Percentiles rank a stretch among this genome's conserved stretches.
phyloP scores from a whole-genome alignment of 2,888 invertebrate species.

The Tuberolachnus salignus region DNA sequence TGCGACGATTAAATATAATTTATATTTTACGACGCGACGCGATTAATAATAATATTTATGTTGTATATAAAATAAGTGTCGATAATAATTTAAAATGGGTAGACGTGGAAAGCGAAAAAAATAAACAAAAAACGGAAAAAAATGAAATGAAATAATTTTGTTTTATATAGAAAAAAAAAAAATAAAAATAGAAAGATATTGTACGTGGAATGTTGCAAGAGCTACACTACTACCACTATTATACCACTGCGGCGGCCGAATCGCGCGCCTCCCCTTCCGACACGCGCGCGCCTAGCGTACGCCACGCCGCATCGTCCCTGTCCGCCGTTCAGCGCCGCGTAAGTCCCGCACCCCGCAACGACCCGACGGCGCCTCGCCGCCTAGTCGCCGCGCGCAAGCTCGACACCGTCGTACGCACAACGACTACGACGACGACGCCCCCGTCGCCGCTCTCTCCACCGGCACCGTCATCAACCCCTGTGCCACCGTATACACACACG shows the following conservation, averaged over 20 bases:
- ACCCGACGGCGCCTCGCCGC: neutral
- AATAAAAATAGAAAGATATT: slow-evolving; percentile 50
- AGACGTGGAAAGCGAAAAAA: slow-evolving; percentile 52
- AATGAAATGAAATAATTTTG: too few species aligned
- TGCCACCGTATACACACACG: neutral
- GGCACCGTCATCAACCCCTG: neutral
- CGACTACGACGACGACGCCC: neutral
- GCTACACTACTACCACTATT: slow-evolving; percentile 56
- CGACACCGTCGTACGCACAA: neutral
- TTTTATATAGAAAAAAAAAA: slow-evolving; percentile 45
- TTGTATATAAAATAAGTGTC: slow-evolving; percentile 19
- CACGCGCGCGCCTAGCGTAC: slow-evolving; percentile 44
- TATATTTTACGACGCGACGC: slow-evolving; percentile 17
- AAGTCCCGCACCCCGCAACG: neutral
- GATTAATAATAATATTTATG: slow-evolving; percentile 13
- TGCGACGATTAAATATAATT: slow-evolving; percentile 2
- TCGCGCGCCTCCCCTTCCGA: slow-evolving; percentile 54
- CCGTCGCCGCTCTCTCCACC: neutral
- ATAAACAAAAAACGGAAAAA: too few species aligned
- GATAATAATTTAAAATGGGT: slow-evolving; percentile 16
- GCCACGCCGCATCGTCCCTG: neutral
- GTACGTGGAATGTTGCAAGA: slow-evolving; percentile 55
- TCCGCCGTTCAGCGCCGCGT: neutral
- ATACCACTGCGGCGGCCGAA: slow-evolving; percentile 49
- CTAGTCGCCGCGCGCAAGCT: too few species aligned